Conservation (phyloP, 2,888 invertebrate genomes). For the Halictus ligatus region DNA sequence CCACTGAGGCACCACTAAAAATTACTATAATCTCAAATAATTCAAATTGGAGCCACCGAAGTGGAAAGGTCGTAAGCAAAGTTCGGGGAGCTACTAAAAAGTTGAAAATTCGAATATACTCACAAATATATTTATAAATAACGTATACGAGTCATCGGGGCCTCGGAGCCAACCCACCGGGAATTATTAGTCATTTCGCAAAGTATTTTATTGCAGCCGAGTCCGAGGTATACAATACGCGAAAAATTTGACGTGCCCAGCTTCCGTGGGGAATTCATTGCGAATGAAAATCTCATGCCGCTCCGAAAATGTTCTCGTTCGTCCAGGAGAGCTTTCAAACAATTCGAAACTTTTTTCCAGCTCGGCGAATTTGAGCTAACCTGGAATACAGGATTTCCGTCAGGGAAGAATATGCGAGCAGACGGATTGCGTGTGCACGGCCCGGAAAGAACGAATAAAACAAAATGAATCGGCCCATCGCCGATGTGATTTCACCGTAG, state of each 20-base stretch:
- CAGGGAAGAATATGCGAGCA: neutral
- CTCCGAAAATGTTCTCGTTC: neutral
- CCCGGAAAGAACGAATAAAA: conserved; percentile 2
- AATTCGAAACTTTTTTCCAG: conserved; percentile 2
- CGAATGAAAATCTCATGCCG: conserved; percentile 15
- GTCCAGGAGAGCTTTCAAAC: neutral
- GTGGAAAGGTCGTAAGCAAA: no score
- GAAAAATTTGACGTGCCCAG: neutral
- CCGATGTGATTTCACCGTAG: neutral
- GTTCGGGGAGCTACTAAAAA: neutral
- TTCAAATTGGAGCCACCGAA: no score
- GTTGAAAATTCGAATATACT: neutral
- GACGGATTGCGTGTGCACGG: neutral
- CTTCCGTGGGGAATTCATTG: neutral
- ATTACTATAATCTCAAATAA: no score
- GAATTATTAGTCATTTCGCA: neutral
- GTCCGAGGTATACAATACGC: neutral
- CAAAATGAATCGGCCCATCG: neutral
- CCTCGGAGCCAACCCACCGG: neutral
- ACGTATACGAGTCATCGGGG: neutral
- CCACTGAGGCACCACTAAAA: no score
- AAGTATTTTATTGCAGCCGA: neutral
- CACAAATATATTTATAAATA: no score
- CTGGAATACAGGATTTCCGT: neutral
- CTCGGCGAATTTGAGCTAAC: neutral